Evolutionary conservation across 2,113 vertebrate genomes (phyloP).

Genomic region (Chunga burmeisteri): DNA sequence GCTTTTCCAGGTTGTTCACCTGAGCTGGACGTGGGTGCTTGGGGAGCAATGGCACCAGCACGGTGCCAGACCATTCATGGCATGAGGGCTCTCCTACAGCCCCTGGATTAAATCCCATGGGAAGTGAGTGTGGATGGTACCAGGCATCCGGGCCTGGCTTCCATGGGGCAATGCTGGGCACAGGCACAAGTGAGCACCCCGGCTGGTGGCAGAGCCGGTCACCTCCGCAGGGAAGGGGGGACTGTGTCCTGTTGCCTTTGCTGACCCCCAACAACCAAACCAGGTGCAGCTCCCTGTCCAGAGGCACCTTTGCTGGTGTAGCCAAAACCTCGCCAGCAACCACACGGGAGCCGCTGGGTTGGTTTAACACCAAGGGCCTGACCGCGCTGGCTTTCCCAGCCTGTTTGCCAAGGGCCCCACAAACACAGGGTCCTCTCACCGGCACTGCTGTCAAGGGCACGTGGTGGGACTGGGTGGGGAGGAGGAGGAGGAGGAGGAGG

Average conservation of each 20-base stretch:
- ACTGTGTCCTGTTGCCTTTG: background rate
- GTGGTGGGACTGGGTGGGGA: background rate
- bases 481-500: background rate
- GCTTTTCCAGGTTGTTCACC: background rate
- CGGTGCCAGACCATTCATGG: background rate
- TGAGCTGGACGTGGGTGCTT: fast-evolving
- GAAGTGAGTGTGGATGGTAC: fast-evolving
- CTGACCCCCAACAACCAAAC: background rate
- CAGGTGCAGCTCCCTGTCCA: background rate
- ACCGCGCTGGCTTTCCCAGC: fast-evolving
- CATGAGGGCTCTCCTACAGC: background rate
- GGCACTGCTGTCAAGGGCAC: background rate
- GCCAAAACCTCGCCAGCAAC: background rate
- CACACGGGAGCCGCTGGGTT: background rate
- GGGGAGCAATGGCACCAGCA: fast-evolving
- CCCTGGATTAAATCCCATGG: fast-evolving
- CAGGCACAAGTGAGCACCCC: fast-evolving
- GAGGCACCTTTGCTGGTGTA: background rate
- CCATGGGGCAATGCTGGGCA: fast-evolving
- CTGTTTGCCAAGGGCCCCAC: background rate
- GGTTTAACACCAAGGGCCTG: background rate
- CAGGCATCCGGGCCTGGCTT: background rate
- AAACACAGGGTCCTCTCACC: background rate
- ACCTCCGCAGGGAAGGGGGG: background rate
- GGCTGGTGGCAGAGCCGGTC: fast-evolving